Percentiles rank a stretch among this genome's conserved stretches.
Evolutionary conservation across 2,797 vertebrate species (phyloP).

Genomic region (Allobates femoralis): DNA sequence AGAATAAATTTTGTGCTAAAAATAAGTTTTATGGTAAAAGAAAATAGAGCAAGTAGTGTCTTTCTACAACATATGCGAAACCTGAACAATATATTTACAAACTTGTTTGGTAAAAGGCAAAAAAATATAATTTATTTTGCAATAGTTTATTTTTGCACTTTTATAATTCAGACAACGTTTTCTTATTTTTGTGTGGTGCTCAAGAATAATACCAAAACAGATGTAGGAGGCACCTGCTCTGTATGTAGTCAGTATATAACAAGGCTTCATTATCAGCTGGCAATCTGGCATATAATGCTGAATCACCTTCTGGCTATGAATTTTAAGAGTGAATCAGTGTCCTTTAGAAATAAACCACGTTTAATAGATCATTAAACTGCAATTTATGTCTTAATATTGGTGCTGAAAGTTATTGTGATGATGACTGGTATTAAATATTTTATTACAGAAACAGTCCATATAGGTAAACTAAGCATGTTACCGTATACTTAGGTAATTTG

Average conservation of each 20-base stretch:
- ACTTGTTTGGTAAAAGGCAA: no score
- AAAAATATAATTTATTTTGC: not conserved
- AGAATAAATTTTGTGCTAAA: no score
- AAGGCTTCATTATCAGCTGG: not conserved
- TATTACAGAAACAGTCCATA: not conserved
- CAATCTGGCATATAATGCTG: not conserved
- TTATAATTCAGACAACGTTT: not conserved
- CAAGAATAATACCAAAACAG: not conserved
- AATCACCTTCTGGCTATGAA: not conserved
- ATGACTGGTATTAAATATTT: not conserved
- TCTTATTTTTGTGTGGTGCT: not conserved
- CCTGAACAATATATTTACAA: no score
- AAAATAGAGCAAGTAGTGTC: no score
- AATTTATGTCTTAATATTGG: not conserved
- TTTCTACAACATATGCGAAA: no score
- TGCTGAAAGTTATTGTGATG: conserved; percentile 7
- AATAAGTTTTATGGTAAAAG: no score
- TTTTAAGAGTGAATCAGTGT: not conserved
- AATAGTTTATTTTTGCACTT: not conserved
- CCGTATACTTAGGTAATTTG: not conserved
- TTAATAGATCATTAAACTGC: not conserved
- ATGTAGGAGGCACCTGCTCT: not conserved
- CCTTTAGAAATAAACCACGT: not conserved
- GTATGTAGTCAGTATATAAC: not conserved
- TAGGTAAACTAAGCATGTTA: not conserved